Evolutionary conservation across 2,113 vertebrate genomes (phyloP).

Genomic region (Lagenorhynchus albirostris): DNA sequence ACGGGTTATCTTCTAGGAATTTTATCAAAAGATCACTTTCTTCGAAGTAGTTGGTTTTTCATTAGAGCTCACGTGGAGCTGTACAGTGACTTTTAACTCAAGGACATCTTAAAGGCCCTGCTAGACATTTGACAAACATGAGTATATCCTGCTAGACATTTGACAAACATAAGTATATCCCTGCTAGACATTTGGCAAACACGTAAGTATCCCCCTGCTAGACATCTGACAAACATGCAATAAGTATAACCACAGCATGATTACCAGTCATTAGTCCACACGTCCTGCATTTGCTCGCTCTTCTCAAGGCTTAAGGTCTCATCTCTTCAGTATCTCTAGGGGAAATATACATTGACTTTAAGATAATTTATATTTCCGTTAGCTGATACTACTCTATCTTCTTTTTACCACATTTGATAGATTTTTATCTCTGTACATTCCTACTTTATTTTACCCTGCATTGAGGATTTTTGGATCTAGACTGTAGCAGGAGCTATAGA

Average conservation of each 20-base stretch:
- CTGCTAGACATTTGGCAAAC: neutral
- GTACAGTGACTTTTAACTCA: constrained; percentile 37
- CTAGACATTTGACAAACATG: constrained; percentile 17
- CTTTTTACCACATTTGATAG: neutral
- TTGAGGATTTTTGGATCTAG: neutral
- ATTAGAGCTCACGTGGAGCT: neutral
- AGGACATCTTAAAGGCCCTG: constrained; percentile 39
- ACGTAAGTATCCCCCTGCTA: neutral
- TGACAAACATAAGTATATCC: neutral
- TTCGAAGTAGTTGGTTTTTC: neutral
- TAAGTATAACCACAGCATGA: neutral
- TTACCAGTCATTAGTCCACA: neutral
- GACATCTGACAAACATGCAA: neutral
- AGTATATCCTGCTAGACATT: neutral
- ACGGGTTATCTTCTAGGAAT: neutral
- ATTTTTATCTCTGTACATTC: constrained; percentile 22
- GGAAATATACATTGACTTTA: constrained; percentile 16
- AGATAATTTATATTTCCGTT: constrained; percentile 29
- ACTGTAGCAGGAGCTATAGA: neutral
- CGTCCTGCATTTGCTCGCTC: neutral
- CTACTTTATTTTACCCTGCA: constrained; percentile 17
- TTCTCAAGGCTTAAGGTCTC: neutral
- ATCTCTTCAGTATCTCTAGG: neutral
- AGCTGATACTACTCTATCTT: constrained; percentile 17
- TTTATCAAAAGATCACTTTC: constrained; percentile 10